These are phyloP conservation scores for Otis tarda DNA, from an alignment of 2,113 vertebrate genomes.

Conservation along the genomic window DNA sequence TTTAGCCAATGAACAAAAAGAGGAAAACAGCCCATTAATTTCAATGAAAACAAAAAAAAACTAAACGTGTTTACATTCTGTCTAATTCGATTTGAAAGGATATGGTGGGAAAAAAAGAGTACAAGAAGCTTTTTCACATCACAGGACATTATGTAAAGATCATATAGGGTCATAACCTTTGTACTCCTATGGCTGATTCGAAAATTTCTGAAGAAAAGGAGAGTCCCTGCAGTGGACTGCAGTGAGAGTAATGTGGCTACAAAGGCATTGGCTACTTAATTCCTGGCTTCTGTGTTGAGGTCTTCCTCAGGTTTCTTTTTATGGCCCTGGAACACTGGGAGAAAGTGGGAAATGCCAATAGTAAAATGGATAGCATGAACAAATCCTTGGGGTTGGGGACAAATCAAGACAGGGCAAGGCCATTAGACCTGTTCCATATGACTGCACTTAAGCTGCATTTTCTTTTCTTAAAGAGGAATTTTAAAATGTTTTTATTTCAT, in stretches of 20 bases:
- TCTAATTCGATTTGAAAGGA: neutral
- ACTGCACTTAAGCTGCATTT: neutral
- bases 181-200: neutral
- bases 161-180: neutral
- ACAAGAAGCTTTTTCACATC: neutral
- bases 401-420: neutral
- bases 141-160: neutral
- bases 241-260: neutral
- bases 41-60: neutral
- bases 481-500: neutral
- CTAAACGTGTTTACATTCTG: neutral
- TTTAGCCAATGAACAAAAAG: neutral
- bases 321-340: neutral
- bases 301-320: neutral
- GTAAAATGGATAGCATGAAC: neutral
- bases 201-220: neutral
- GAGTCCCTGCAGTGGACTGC: neutral
- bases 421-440: neutral
- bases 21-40: neutral
- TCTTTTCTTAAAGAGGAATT: neutral
- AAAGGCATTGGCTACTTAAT: neutral
- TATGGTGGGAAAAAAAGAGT: neutral
- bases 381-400: neutral
- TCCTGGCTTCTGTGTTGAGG: neutral
- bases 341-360: neutral